Evolutionary conservation across 2,888 invertebrate genomes (phyloP).

Genomic region (Drosophila anomelani): DNA sequence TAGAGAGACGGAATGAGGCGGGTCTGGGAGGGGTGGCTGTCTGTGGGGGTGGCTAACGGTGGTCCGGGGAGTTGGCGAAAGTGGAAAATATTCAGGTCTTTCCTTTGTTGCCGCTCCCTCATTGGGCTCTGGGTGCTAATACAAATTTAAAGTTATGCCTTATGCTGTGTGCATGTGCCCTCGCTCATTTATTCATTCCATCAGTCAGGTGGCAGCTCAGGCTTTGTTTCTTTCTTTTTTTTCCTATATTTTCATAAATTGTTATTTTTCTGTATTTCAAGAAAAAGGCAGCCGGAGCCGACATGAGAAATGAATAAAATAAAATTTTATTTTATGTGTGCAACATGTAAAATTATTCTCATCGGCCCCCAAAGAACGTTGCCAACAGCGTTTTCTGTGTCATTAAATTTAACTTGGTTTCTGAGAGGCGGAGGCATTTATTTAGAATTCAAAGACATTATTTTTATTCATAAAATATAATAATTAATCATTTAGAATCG

Average conservation of each 20-base stretch:
- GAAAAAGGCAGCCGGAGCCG: conserved; percentile 17
- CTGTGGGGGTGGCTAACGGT: neutral
- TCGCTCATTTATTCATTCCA: conserved; percentile 75
- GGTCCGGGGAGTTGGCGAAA: conserved; percentile 65
- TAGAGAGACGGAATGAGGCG: conserved; percentile 69
- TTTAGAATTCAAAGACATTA: neutral
- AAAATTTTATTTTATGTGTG: conserved; percentile 83
- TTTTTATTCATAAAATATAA: neutral
- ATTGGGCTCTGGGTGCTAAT: conserved; percentile 77
- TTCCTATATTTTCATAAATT: conserved; percentile 60
- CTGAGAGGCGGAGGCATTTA: neutral
- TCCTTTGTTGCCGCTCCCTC: conserved; percentile 51
- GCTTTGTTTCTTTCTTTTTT: conserved; percentile 14
- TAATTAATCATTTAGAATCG: conserved; percentile 8
- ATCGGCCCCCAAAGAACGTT: conserved; percentile 25
- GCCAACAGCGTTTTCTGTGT: conserved; percentile 41
- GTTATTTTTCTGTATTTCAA: conserved; percentile 64
- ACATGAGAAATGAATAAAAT: conserved; percentile 83
- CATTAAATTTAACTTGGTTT: conserved; percentile 69
- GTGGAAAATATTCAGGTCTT: conserved; percentile 69
- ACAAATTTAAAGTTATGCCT: conserved; percentile 81
- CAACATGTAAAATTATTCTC: conserved; percentile 81
- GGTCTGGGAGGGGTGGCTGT: neutral
- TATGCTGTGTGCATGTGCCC: conserved; percentile 47
- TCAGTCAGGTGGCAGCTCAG: conserved; percentile 55